A percentile compares a stretch with the other conserved stretches of the same genome.
These are phyloP conservation scores for Drosophila ercepeae DNA, from an alignment of 1,140 invertebrate species.

Conservation along the genomic window DNA sequence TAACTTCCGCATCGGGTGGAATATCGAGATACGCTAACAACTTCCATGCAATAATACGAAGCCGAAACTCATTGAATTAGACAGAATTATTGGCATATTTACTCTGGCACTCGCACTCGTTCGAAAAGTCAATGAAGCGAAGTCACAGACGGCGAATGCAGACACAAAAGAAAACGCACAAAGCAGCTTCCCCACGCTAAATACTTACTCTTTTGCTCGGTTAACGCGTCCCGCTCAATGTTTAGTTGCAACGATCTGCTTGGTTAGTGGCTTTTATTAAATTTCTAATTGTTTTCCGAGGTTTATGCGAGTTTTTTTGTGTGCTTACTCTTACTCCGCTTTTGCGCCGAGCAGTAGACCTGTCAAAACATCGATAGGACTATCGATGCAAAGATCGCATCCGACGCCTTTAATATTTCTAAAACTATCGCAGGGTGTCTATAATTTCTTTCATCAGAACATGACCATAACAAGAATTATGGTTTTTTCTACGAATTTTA, in stretches of 20 bases:
- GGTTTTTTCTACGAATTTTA: too few species aligned
- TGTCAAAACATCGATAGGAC: not conserved
- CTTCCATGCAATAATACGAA: too few species aligned
- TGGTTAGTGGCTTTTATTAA: conserved; percentile 2
- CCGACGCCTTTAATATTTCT: too few species aligned
- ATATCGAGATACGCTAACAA: not conserved
- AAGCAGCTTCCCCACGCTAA: conserved; percentile 13
- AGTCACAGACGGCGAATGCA: conserved; percentile 65
- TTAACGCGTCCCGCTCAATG: conserved; percentile 1
- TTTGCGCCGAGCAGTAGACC: conserved; percentile 42
- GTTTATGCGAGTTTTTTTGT: conserved; percentile 38
- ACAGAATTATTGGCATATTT: not conserved
- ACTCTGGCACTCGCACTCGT: not conserved
- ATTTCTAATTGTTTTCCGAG: conserved; percentile 32
- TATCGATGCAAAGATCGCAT: not conserved
- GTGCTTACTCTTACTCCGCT: conserved; percentile 39
- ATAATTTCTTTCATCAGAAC: too few species aligned
- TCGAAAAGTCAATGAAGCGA: conserved; percentile 69
- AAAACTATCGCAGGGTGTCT: too few species aligned
- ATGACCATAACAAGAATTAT: too few species aligned
- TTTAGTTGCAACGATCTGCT: conserved; percentile 10
- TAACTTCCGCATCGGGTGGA: conserved; percentile 6
- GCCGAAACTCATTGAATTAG: not conserved
- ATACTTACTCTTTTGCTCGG: conserved; percentile 46
- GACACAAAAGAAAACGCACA: conserved; percentile 72